Conservation (phyloP, 2,888 invertebrate species). For the Polydrusus tereticollis region DNA sequence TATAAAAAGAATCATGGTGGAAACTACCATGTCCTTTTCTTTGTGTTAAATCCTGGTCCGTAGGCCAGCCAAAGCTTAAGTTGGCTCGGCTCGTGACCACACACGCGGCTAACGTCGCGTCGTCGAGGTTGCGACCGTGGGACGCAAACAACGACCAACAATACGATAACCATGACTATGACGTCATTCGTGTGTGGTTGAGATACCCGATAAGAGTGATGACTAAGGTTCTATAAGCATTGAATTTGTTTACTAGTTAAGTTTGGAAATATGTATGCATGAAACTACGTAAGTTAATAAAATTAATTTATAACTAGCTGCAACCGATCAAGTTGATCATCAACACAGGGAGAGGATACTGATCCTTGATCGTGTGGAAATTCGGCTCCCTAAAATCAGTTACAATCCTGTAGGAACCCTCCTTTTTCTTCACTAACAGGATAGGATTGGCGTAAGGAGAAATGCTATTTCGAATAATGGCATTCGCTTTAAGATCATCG, state of each 20-base stretch:
- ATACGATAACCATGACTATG: slow-evolving; percentile 30
- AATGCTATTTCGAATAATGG: no score
- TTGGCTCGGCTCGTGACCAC: slow-evolving; percentile 42
- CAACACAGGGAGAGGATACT: no score
- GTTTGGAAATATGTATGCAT: no score
- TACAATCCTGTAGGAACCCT: no score
- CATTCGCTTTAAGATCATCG: no score
- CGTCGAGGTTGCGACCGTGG: slow-evolving; percentile 33
- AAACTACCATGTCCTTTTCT: slow-evolving; percentile 14
- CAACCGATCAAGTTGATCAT: no score
- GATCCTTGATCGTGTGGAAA: no score
- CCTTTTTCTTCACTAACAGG: no score
- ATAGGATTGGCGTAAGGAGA: no score
- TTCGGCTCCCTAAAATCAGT: no score
- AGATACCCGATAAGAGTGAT: background rate
- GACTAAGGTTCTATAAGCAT: background rate
- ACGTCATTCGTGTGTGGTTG: slow-evolving; percentile 24
- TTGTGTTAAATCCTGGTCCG: slow-evolving; percentile 30
- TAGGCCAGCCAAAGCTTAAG: slow-evolving; percentile 7
- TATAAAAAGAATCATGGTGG: slow-evolving; percentile 7
- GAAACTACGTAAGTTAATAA: no score
- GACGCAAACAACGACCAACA: slow-evolving; percentile 33
- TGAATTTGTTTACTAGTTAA: background rate
- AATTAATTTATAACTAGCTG: no score
- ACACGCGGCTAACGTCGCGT: slow-evolving; percentile 40